A percentile compares a stretch with the other conserved stretches of the same genome.
phyloP scores from a whole-genome alignment of 2,113 vertebrate genomes.

The Eptatretus burgeri region DNA sequence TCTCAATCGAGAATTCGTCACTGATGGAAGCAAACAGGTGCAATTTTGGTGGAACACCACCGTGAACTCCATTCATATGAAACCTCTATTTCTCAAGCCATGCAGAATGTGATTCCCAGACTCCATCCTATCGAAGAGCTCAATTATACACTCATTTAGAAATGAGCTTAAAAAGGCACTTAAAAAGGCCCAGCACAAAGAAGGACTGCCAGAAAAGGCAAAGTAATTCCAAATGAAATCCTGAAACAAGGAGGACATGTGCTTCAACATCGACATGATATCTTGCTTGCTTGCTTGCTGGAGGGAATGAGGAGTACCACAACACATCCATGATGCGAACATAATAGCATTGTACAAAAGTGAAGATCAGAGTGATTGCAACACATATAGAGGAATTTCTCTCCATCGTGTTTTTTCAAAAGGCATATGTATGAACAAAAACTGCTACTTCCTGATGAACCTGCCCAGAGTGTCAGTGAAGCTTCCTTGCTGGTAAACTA shows the following conservation, averaged over 20 bases:
- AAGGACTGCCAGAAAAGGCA: too few relatives aligned
- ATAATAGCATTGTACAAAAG: too few relatives aligned
- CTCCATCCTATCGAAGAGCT: background rate
- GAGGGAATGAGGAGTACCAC: background rate
- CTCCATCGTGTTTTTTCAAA: background rate
- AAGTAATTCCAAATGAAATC: background rate
- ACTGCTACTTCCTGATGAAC: background rate
- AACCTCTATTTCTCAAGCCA: too few relatives aligned
- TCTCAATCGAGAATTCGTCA: background rate
- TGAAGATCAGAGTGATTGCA: background rate
- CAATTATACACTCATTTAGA: background rate
- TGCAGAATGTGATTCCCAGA: background rate
- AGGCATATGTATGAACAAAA: background rate
- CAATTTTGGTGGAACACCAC: background rate
- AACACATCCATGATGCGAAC: background rate
- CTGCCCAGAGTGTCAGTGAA: background rate
- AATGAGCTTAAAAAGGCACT: background rate
- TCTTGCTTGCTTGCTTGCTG: background rate
- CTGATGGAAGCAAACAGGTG: background rate
- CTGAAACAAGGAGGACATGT: conserved; percentile 1
- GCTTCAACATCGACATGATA: background rate
- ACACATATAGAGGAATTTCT: background rate
- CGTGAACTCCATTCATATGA: too few relatives aligned
- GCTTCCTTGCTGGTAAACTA: background rate
- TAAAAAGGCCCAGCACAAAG: too few relatives aligned